A percentile compares a stretch with the other conserved stretches of the same genome.
phyloP scores from a whole-genome alignment of 1,140 invertebrate genomes.

The Drosophila tani region DNA sequence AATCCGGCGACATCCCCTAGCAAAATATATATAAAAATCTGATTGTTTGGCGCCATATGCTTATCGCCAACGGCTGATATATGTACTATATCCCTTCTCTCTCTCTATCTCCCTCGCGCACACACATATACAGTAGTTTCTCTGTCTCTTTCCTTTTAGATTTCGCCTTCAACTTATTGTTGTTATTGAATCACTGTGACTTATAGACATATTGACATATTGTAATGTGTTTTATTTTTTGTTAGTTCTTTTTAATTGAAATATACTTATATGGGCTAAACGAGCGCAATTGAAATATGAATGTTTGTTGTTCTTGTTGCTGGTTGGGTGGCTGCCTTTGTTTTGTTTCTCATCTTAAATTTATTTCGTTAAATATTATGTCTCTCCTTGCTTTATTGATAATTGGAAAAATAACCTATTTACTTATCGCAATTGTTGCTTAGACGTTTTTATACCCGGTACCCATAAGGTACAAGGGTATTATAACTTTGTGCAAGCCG shows the following conservation, averaged over 20 bases:
- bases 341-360: conserved; percentile 23
- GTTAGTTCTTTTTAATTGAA: conserved; percentile 56
- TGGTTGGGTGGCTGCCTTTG: conserved; percentile 22
- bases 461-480: no score
- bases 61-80: conserved; percentile 15
- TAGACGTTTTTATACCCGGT: conserved; percentile 7
- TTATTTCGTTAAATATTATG: conserved; percentile 41
- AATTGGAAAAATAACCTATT: conserved; percentile 81
- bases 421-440: conserved; percentile 25
- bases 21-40: conserved; percentile 15
- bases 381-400: conserved; percentile 76
- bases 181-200: conserved; percentile 69
- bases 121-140: conserved; percentile 16
- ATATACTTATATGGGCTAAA: conserved; percentile 57
- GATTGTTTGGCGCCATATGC: conserved; percentile 13
- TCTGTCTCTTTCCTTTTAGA: conserved; percentile 16
- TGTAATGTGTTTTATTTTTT: conserved; percentile 41
- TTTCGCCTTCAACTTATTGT: conserved; percentile 64
- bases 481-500: no score
- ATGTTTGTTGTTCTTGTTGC: conserved; percentile 43
- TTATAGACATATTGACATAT: conserved; percentile 65
- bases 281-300: conserved; percentile 49
- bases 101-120: conserved; percentile 21
- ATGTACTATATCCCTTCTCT: conserved; percentile 21
- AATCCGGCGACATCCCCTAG: conserved; percentile 13